Percentiles rank a stretch among this genome's conserved stretches.
phyloP scores from a whole-genome alignment of 64 coral and sea anemone genomes.

The Porites australiensis region DNA sequence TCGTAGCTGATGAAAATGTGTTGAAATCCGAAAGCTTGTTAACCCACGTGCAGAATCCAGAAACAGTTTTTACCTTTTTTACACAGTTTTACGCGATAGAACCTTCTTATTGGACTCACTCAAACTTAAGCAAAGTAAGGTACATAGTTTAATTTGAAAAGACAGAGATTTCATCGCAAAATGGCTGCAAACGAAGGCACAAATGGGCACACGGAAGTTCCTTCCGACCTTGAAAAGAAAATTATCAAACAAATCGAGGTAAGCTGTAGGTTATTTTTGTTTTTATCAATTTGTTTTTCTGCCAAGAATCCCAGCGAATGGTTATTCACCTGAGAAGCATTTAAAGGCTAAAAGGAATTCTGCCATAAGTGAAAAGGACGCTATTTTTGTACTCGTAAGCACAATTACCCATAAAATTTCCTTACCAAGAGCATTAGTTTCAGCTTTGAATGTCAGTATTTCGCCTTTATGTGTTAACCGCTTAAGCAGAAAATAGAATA shows the following conservation, averaged over 20 bases:
- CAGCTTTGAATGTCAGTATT: too few relatives aligned
- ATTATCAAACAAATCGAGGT: constrained; percentile 96
- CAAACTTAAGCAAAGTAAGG: neutral
- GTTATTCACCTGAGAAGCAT: too few relatives aligned
- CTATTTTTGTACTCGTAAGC: too few relatives aligned
- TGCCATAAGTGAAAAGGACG: too few relatives aligned
- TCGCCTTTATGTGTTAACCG: too few relatives aligned
- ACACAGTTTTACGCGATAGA: neutral
- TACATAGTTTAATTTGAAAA: neutral
- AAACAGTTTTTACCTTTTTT: neutral
- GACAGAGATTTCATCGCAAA: neutral
- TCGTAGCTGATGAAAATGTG: too few relatives aligned
- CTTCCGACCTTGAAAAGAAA: constrained; percentile 71
- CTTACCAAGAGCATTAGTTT: too few relatives aligned
- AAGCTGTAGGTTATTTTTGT: neutral
- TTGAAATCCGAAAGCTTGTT: constrained; percentile 4
- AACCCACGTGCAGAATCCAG: neutral
- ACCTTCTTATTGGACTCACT: neutral
- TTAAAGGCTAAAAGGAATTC: too few relatives aligned
- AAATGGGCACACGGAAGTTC: constrained; percentile 22
- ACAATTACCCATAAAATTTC: too few relatives aligned
- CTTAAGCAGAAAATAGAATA: too few relatives aligned
- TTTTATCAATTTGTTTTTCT: too few relatives aligned
- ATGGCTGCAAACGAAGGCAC: constrained; percentile 50
- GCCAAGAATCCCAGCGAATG: too few relatives aligned